Evolutionary conservation across 2,888 invertebrate genomes (phyloP), one percentile per base, ranked within the genome.

Genomic region (Callinectes sapidus): DNA sequence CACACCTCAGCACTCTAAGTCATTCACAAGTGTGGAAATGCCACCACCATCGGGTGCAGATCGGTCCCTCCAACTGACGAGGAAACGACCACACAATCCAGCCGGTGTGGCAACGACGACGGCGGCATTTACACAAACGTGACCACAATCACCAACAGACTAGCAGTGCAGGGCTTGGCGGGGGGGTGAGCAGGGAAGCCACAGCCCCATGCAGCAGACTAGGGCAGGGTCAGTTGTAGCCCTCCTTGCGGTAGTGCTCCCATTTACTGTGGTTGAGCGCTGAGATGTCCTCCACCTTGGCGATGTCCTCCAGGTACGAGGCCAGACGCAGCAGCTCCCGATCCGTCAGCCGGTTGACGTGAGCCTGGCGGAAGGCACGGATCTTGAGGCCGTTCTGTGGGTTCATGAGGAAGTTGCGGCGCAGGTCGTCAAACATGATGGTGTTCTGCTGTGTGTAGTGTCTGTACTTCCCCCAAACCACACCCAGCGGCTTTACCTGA

Each of bases 341-440:
- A 95, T 99, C 99, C 91, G 97, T 97, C 91, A 97, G 96, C 89
- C 99, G 97, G 95, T 98, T 99, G 0, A 98, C 96, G 95, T 99
- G 99, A 0, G 99, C 99, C 95, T 99, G 98, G 8, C 98, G 97
- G 95, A 99, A 99, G 0, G 99, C 97, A 95, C 97, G 97, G 95
- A 99, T 99, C 96, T 97, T 97, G 0, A 99, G 96, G 0, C 99
- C 99, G 93, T 98, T 98, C 95, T 98, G 98, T 0, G 99, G 99
- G 96, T 99, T 99, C 99, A 99, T 99, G 77, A 99, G 97, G 95
- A 99, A 99, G 96, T 99, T 99, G 95, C 99, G 96, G 91, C 99
- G 96, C 77, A 99, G 98, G 95, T 99, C 99, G 95, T 99, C 99
- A 95, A 99, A 98, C 99, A 99, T 99, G 94, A 99, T 98, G 0